phyloP scores from a whole-genome alignment of 2,113 vertebrate species.

The Alaudala cheleensis region DNA sequence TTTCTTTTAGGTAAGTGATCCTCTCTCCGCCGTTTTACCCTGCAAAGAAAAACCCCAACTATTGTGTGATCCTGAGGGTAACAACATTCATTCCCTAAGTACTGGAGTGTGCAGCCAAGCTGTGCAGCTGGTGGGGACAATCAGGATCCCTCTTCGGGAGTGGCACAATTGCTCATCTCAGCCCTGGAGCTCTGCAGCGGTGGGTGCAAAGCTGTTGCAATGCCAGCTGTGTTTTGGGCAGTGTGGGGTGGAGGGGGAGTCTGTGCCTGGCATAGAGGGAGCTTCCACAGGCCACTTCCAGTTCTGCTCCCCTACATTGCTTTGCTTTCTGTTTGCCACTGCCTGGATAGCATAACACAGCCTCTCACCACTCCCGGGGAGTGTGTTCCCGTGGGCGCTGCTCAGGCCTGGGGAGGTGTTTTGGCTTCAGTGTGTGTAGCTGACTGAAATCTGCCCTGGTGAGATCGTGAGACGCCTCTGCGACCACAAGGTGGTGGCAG shows the following conservation, averaged over 20 bases:
- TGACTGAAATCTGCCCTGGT: not conserved
- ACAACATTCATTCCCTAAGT: not conserved
- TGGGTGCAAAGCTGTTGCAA: not conserved
- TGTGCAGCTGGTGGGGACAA: not conserved
- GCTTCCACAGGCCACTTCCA: not conserved
- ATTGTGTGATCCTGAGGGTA: rapidly evolving
- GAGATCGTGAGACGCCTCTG: rapidly evolving
- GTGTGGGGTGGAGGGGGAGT: rapidly evolving
- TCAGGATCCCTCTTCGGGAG: not conserved
- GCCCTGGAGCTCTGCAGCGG: not conserved
- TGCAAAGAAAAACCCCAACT: not conserved
- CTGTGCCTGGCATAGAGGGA: rapidly evolving
- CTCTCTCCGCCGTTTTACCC: rapidly evolving
- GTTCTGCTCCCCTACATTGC: not conserved
- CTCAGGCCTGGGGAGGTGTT: not conserved
- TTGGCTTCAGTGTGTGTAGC: not conserved
- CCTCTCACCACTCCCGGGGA: not conserved
- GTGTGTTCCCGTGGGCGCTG: not conserved
- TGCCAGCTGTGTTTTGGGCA: not conserved
- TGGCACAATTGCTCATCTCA: not conserved
- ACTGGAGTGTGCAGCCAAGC: rapidly evolving
- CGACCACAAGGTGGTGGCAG: constrained; percentile 69
- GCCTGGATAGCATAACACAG: rapidly evolving
- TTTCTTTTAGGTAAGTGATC: not conserved
- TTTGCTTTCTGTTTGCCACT: not conserved